Evolutionary conservation across 2,797 vertebrate species (phyloP), one percentile per base, ranked within the genome.

Genomic region (Mionectes olivaceus): DNA sequence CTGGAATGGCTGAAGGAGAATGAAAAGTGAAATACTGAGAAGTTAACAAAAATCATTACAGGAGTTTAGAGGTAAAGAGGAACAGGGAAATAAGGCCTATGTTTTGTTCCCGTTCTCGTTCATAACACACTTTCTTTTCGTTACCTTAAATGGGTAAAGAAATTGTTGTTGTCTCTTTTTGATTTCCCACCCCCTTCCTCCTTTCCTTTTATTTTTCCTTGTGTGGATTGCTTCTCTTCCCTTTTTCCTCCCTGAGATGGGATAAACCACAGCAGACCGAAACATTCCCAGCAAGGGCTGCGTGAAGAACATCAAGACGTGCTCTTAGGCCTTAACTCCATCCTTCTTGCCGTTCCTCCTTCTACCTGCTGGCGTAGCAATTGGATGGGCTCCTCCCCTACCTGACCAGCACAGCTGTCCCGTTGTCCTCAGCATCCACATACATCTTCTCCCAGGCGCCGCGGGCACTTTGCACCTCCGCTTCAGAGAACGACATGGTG

Each of bases 321-420:
- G 37, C 24, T 69, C 41, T 65, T 43, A 50, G 35, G 55, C 47
- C 43, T 35, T 53, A 92, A 33, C 33, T 73, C 50, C 55, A 46
- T 61, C 64, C 23, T 87, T 81, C 75, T 61, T 77, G 64, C 14
- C 11, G 1, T 56, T 89, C 43, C 30, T 74, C 19, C 47, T 79
- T 74, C 81, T 74, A 2, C 12, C 7, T 16, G n/a, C 37, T 4
- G 3, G 18, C 5, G 9, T n/a, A 69, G 57, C 56, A 78, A 63
- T 0, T 1, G 57, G 57, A 85, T 35, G 65, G 60, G 25, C 15
- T 87, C 49, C 69, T 63, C 73, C 55, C 89, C 94, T 96, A 97
- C 96, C 96, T 97, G 85, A 96, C 88, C 81, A 96, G 88, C 60
- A 96, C 96, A 23, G 91, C 18, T 83, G 94, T 92, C 60, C 93